Percentiles rank a stretch among this genome's conserved stretches.
Evolutionary conservation across 2,888 invertebrate species (phyloP).

Genomic region (Taphrorychus bicolor): DNA sequence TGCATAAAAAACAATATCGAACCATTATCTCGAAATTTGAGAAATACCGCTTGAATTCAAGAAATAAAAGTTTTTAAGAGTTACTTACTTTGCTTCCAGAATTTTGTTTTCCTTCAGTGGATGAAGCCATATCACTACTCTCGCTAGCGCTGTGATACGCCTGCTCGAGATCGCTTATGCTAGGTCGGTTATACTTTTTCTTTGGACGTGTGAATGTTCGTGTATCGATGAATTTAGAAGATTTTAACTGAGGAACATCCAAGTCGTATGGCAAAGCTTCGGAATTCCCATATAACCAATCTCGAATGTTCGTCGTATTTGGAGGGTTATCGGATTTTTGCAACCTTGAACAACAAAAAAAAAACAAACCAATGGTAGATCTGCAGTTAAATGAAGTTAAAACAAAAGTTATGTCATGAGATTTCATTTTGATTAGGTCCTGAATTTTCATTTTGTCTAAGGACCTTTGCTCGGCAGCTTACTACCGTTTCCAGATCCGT

Average conservation of each 20-base stretch:
- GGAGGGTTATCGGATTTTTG: slow-evolving; percentile 17
- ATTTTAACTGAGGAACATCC: background rate
- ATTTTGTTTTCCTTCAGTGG: slow-evolving; percentile 12
- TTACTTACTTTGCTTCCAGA: slow-evolving; percentile 12
- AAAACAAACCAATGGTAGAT: background rate
- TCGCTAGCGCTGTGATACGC: slow-evolving; percentile 44
- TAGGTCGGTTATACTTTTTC: slow-evolving; percentile 66
- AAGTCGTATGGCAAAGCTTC: background rate
- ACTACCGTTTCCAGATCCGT: too few species aligned
- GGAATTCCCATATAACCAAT: slow-evolving; percentile 22
- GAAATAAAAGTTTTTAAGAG: background rate
- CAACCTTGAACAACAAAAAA: slow-evolving; percentile 24
- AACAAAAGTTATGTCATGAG: too few species aligned
- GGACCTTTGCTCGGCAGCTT: too few species aligned
- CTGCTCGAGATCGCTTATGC: slow-evolving; percentile 63
- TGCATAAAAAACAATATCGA: too few species aligned
- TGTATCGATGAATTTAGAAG: slow-evolving; percentile 67
- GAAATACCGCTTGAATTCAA: too few species aligned
- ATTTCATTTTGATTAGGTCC: too few species aligned
- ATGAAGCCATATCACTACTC: slow-evolving; percentile 22
- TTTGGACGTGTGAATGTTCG: slow-evolving; percentile 75
- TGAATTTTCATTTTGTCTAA: too few species aligned
- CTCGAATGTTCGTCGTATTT: background rate
- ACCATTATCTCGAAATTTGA: too few species aligned
- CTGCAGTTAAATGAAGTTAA: too few species aligned